Base-by-base conservation (phyloP, 1,140 invertebrate species). In the Patella vulgata region DNA sequence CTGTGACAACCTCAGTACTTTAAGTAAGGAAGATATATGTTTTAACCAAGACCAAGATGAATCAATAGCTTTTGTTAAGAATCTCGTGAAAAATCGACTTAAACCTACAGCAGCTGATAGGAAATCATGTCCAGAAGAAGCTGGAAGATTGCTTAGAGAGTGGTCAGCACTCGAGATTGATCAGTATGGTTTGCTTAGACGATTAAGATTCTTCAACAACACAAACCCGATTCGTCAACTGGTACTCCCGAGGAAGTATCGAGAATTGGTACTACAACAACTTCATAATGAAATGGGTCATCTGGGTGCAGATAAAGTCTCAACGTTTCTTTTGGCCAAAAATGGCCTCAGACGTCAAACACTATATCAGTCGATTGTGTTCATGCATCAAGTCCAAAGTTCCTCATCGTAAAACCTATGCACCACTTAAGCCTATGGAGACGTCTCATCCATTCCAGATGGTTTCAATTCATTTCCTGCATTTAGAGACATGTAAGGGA, bases 251-350 rank as follows among this genome's bases (percentile, higher is more conserved):
- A 53, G 14, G 19, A 27, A 46, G 30, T 36, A 56, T 39, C 42
- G 30, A 19, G 0, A 40, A 31, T 12, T 40, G 33, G 67, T 70
- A 0, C 39, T 56, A 14, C 3, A 62, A 9, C 44, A 67, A 27
- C 43, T 70, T 14, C 59, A 70, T 55, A 30, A 52, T 14, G 40
- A 68, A 14, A 68, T 61, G 58, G 66, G 62, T 21, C 66, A 71
- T 42, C 43, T 52, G 30, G 66, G 69, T 12, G 31, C 14, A n/a
- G 65, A 71, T 25, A 52, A 53, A 44, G 52, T 57, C 0, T n/a
- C 51, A 0, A 14, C 33, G 66, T 12, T 65, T 64, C 33, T 65
- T 48, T 40, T 71, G 69, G 61, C 60, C 64, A 8, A 28, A 51
- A 0, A 71, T 68, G 57, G 11, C 12, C 3, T 21, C 2, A 0